Evolutionary conservation across 1,140 invertebrate genomes (phyloP), one percentile per base, ranked within the genome.

Genomic region (Lepidotrigona ventralis): DNA sequence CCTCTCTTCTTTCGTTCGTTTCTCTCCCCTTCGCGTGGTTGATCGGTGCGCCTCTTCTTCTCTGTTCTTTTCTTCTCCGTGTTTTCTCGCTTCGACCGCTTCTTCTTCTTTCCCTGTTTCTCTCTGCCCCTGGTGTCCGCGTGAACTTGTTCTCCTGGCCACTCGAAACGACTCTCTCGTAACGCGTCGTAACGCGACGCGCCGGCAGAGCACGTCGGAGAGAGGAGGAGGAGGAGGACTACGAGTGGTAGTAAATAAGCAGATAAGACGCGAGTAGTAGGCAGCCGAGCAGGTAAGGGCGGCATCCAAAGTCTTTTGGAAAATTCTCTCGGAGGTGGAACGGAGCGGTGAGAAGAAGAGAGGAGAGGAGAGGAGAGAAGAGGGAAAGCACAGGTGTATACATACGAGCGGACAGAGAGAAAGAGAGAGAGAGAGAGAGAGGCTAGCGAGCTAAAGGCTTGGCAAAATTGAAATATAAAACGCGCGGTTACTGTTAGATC

Each of bases 261-360:
- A 69, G 86, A 66, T 83, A 79, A 85, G 81, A 68, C 60, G 53
- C 51, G 39, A 39, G 58, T 39, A 17, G 21, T 39, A 17, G 21
- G 21, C 11, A 51, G 23, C 23, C 81, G 39, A 46, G 26, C 53
- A 69, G 87, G 64, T 1, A 26, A 46, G 39, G 63, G 56, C 46
- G 68, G n/a, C n/a, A n/a, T n/a, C n/a, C n/a, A 89, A 89, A 89
- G 87, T 89, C 82, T 89, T 84, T 86, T 69, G 88, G 88, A 88
- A 89, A 89, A 86, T 71, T 87, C 21, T 39, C 64, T 17, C 58
- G 70, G 29, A 17, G 33, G 39, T 8, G 39, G 39, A 39, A 6
- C 6, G 39, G 8, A 39, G 39, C 39, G 6, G 39, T 6, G 39
- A 8, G 71, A 33, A 53, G 63, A 72, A 8, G 39, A 8, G 71